These are phyloP conservation scores for Eristalis tenax DNA, from an alignment of 2,888 invertebrate species.

Conservation along the genomic window DNA sequence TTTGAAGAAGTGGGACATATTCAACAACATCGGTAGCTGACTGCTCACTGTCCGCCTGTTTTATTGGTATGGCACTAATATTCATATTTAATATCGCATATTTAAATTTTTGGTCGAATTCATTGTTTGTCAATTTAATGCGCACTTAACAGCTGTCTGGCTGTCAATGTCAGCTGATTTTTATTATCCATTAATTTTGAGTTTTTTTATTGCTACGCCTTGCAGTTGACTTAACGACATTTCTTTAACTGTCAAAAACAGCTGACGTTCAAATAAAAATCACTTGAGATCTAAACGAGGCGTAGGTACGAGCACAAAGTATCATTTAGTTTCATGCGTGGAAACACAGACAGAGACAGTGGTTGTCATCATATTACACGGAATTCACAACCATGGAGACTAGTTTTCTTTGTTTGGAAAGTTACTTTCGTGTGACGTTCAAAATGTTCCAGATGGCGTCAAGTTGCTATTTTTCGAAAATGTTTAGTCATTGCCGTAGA, in stretches of 20 bases:
- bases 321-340: background rate
- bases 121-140: background rate
- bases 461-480: background rate
- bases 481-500: background rate
- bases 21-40: constrained; percentile 16
- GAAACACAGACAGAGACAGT: background rate
- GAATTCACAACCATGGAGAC: background rate
- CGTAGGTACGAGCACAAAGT: background rate
- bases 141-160: constrained; percentile 3
- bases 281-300: background rate
- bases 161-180: constrained; percentile 35
- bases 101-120: background rate
- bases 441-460: background rate
- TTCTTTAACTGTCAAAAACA: background rate
- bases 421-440: background rate
- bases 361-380: background rate
- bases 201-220: background rate
- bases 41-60: constrained; percentile 23
- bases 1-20: constrained; percentile 25
- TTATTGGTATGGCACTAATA: constrained; percentile 48
- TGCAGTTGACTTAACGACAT: background rate
- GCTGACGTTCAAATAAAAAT: background rate
- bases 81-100: background rate
- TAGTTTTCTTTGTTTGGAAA: background rate
- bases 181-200: background rate